These are phyloP conservation scores for Poecile montanus DNA, from an alignment of 2,797 vertebrate genomes.

Conservation along the genomic window DNA sequence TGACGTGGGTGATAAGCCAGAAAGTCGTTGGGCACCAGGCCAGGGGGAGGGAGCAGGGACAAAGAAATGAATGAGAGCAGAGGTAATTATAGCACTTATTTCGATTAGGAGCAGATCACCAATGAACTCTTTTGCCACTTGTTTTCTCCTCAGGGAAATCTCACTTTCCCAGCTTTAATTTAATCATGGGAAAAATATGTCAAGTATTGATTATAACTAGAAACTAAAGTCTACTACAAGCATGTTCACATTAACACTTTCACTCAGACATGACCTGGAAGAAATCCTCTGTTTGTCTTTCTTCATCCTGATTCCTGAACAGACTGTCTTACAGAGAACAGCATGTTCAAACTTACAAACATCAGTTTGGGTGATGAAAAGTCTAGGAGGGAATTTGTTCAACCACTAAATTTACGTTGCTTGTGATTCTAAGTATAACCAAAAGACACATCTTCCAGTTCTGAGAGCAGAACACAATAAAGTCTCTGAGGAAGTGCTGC, in stretches of 20 bases:
- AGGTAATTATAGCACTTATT: conserved; percentile 46
- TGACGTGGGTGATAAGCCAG: neutral
- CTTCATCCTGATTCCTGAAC: neutral
- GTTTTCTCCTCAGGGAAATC: conserved; percentile 30
- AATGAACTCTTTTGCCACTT: conserved; percentile 17
- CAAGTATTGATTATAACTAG: conserved; percentile 49
- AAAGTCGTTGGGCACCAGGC: neutral
- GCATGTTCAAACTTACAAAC: conserved; percentile 17
- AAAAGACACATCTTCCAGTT: neutral
- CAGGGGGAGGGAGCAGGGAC: neutral
- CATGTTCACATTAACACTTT: neutral
- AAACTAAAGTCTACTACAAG: conserved; percentile 15
- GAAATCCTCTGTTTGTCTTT: conserved; percentile 21
- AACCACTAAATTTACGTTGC: conserved; percentile 6
- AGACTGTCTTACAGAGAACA: neutral
- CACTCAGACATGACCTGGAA: conserved; percentile 35
- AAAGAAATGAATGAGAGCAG: neutral
- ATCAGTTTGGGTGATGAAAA: conserved; percentile 35
- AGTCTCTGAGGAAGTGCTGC: neutral
- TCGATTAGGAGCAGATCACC: conserved; percentile 40
- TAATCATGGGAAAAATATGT: conserved; percentile 30
- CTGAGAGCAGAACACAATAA: neutral
- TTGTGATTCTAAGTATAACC: neutral
- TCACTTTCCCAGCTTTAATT: conserved; percentile 36
- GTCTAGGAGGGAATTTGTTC: conserved; percentile 39